Conservation (phyloP, 1,140 invertebrate genomes). For the Drosophila nigromelanica region DNA sequence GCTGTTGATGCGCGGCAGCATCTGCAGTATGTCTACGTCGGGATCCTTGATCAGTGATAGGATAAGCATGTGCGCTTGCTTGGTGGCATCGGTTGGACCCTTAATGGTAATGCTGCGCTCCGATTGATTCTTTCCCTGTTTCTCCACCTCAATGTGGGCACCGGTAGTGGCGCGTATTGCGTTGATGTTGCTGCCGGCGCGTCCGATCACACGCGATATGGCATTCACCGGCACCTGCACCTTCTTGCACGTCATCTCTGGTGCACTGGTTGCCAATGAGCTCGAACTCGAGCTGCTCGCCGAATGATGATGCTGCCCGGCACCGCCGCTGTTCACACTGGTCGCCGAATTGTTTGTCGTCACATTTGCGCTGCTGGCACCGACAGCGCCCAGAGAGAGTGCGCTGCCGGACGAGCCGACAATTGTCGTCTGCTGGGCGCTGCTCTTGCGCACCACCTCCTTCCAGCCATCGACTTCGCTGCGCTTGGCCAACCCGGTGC, state of each 20-base stretch:
- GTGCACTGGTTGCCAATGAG: conserved; percentile 28
- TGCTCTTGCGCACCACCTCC: conserved; percentile 95
- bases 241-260: conserved; percentile 87
- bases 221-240: conserved; percentile 97
- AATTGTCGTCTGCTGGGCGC: conserved; percentile 76
- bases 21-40: conserved; percentile 94
- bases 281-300: conserved; percentile 42
- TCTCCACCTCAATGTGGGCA: conserved; percentile 99
- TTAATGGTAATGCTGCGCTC: conserved; percentile 98
- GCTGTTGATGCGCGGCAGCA: conserved; percentile 89
- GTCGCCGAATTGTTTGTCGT: conserved; percentile 35
- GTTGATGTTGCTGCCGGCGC: conserved; percentile 98
- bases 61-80: conserved; percentile 94
- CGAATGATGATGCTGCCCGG: conserved; percentile 47
- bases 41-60: conserved; percentile 95
- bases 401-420: neutral
- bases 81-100: conserved; percentile 95
- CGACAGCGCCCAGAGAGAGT: neutral
- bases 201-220: conserved; percentile 97
- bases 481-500: conserved; percentile 45
- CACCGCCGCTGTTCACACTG: conserved; percentile 26
- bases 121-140: conserved; percentile 96
- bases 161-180: conserved; percentile 96
- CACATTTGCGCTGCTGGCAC: conserved; percentile 22
- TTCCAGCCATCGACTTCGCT: conserved; percentile 97